Conservation (phyloP, 2,888 invertebrate genomes). For the Xylophagus ater region DNA sequence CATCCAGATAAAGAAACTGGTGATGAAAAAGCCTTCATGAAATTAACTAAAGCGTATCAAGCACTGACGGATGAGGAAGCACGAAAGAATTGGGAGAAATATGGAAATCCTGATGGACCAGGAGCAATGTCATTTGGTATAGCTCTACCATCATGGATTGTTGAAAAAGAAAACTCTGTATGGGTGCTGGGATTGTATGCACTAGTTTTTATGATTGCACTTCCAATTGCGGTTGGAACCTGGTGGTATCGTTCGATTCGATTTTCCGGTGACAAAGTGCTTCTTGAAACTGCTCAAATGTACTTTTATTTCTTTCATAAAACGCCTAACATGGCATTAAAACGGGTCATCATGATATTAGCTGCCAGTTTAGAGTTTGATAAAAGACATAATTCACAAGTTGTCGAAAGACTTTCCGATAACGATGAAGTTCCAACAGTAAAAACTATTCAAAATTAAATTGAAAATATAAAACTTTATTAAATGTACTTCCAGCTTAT, state of each 20-base stretch:
- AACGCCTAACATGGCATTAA: slow-evolving; percentile 89
- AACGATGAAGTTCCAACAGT: slow-evolving; percentile 89
- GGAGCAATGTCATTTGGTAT: slow-evolving; percentile 99
- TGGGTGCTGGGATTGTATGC: slow-evolving; percentile 95
- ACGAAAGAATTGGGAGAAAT: slow-evolving; percentile 94
- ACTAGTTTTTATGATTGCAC: slow-evolving; percentile 93
- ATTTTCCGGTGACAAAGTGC: slow-evolving; percentile 92
- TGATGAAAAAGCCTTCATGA: slow-evolving; percentile 95
- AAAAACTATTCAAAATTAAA: slow-evolving; percentile 23
- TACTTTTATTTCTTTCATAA: slow-evolving; percentile 94
- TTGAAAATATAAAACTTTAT: background rate
- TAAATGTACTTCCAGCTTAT: slow-evolving; percentile 54
- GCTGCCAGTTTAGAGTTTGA: slow-evolving; percentile 96
- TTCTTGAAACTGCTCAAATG: slow-evolving; percentile 92
- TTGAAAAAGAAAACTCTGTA: slow-evolving; percentile 97
- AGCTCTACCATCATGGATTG: slow-evolving; percentile 98
- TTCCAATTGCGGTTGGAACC: slow-evolving; percentile 80
- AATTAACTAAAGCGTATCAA: slow-evolving; percentile 82
- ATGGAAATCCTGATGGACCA: slow-evolving; percentile 99
- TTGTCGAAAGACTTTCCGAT: slow-evolving; percentile 84
- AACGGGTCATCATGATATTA: slow-evolving; percentile 91
- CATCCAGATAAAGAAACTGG: slow-evolving; percentile 99
- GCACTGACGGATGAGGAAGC: slow-evolving; percentile 97
- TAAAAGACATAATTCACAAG: slow-evolving; percentile 85
- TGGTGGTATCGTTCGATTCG: slow-evolving; percentile 99